Conservation (phyloP, 2,797 vertebrate species). For the Pterois miles region DNA sequence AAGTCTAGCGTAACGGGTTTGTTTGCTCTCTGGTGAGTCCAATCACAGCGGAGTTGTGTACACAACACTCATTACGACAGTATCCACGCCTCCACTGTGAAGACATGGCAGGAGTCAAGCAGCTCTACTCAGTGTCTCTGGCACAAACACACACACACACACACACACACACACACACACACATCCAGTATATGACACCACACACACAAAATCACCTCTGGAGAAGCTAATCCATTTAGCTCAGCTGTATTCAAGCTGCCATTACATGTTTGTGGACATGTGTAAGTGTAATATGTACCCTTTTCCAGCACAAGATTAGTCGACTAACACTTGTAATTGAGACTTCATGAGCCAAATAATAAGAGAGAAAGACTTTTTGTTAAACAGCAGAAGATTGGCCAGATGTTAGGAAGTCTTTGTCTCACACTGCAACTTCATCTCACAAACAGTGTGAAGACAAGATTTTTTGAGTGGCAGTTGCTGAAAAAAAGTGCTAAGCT, state of each 20-base stretch:
- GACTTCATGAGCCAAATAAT: constrained; percentile 48
- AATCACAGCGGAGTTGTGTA: constrained; percentile 45
- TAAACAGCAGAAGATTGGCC: constrained; percentile 21
- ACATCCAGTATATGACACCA: constrained; percentile 3
- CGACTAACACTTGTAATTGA: constrained; percentile 56
- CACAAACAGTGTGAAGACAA: constrained; percentile 23
- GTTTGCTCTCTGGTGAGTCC: constrained; percentile 55
- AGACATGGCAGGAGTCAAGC: constrained; percentile 52
- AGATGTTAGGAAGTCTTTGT: constrained; percentile 44
- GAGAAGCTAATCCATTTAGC: constrained; percentile 59
- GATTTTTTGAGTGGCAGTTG: constrained; percentile 29
- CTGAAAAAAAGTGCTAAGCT: constrained; percentile 9
- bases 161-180: too few species aligned
- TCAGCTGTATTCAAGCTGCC: constrained; percentile 11
- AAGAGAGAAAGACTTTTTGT: constrained; percentile 17
- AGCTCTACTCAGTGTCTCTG: constrained; percentile 39
- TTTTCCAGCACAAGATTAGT: constrained; percentile 51
- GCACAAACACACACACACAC: too few species aligned
- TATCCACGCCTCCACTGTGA: constrained; percentile 55
- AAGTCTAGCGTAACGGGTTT: constrained; percentile 41
- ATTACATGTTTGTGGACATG: constrained; percentile 32
- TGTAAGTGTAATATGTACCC: constrained; percentile 22
- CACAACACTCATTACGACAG: constrained; percentile 31
- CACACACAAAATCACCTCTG: constrained; percentile 28
- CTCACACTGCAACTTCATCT: constrained; percentile 25